A percentile compares a stretch with the other conserved stretches of the same genome.
These are phyloP conservation scores for Athrips mouffetella DNA, from an alignment of 2,888 invertebrate species.

Conservation along the genomic window DNA sequence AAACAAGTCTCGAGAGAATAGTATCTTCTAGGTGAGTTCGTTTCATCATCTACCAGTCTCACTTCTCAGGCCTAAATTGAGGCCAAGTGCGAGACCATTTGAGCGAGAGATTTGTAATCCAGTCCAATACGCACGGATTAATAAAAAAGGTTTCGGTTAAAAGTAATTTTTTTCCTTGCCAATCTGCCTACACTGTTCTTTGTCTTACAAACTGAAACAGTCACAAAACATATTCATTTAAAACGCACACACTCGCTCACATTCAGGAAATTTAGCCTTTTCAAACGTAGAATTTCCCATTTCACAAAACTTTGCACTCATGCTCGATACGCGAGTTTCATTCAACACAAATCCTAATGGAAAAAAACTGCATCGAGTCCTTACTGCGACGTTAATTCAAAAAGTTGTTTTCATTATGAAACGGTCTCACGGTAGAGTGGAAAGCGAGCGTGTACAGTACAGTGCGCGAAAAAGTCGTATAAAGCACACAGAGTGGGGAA, in stretches of 20 bases:
- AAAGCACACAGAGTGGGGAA: conserved; percentile 57
- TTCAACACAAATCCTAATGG: conserved; percentile 61
- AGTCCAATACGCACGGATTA: too few species aligned
- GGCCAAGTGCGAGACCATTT: too few species aligned
- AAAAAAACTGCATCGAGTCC: conserved; percentile 51
- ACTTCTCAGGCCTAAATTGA: too few species aligned
- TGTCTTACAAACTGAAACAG: conserved; percentile 5
- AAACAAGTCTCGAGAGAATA: too few species aligned
- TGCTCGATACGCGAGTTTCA: conserved; percentile 53
- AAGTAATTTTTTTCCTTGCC: too few species aligned
- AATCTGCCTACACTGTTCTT: too few species aligned
- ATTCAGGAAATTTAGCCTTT: conserved; percentile 29
- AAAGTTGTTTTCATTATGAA: conserved; percentile 73
- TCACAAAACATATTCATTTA: not conserved
- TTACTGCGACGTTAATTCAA: conserved; percentile 70
- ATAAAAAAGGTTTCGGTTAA: too few species aligned
- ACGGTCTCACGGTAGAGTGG: conserved; percentile 56
- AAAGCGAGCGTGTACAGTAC: conserved; percentile 32
- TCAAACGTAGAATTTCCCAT: conserved; percentile 31
- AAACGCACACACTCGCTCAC: conserved; percentile 5
- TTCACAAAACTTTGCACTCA: conserved; percentile 41
- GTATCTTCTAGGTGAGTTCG: too few species aligned
- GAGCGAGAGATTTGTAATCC: too few species aligned
- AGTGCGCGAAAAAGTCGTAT: conserved; percentile 53
- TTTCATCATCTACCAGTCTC: too few species aligned